A percentile compares a stretch with the other conserved stretches of the same genome.
phyloP scores from a whole-genome alignment of 2,888 invertebrate genomes.

The Phortica magna region DNA sequence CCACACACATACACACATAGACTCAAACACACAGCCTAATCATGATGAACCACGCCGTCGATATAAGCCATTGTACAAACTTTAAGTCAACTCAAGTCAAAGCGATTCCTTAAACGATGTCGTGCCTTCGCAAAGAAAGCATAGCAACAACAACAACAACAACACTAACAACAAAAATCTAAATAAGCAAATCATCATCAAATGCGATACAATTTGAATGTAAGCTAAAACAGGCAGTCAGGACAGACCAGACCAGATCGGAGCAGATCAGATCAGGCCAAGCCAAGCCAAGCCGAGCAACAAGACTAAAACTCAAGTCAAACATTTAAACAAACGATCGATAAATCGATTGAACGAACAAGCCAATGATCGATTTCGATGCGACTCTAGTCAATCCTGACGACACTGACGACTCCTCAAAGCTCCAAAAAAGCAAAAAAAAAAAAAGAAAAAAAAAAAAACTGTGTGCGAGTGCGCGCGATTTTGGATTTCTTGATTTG shows the following conservation, averaged over 20 bases:
- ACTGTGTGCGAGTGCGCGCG: background rate
- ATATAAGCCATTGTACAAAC: background rate
- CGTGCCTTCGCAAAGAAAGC: conserved; percentile 24
- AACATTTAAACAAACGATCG: conserved; percentile 40
- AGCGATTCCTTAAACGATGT: conserved; percentile 33
- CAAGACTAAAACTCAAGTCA: conserved; percentile 56
- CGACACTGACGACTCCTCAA: background rate
- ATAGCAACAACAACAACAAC: background rate
- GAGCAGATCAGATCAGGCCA: too few species aligned
- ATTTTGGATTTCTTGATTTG: conserved; percentile 22
- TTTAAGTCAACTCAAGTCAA: conserved; percentile 45
- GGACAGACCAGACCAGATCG: background rate
- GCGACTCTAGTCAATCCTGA: background rate
- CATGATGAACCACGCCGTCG: background rate
- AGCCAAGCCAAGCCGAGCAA: conserved; percentile 47
- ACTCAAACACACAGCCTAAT: background rate
- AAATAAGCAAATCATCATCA: conserved; percentile 26
- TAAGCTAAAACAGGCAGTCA: conserved; percentile 5
- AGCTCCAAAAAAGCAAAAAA: background rate
- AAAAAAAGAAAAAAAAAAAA: conserved; percentile 16
- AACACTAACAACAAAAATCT: conserved; percentile 48
- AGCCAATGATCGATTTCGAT: conserved; percentile 30
- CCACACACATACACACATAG: background rate
- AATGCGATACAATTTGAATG: conserved; percentile 33
- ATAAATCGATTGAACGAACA: background rate